Conservation (phyloP, 2,113 vertebrate species). For the Plecotus auritus region DNA sequence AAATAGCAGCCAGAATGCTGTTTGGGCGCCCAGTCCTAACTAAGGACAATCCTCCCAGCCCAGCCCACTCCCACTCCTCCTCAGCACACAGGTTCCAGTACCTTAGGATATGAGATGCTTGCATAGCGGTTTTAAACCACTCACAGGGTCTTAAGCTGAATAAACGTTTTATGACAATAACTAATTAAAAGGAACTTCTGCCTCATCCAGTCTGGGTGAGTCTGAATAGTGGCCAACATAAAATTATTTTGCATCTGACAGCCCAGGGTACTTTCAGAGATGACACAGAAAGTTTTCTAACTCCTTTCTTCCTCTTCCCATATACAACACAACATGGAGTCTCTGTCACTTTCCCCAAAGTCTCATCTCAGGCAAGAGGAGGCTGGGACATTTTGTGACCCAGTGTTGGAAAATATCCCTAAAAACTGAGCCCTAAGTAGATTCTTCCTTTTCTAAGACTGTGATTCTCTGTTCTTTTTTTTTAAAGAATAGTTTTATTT, state of each 20-base stretch:
- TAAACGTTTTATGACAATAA: not conserved
- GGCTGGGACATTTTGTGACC: not conserved
- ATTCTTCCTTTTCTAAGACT: not conserved
- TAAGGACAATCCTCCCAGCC: not conserved
- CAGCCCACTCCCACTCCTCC: too few relatives aligned
- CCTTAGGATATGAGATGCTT: not conserved
- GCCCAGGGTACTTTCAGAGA: not conserved
- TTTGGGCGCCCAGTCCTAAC: not conserved
- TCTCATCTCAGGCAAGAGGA: not conserved
- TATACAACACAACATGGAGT: not conserved
- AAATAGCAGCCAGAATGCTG: not conserved
- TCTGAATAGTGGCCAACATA: not conserved
- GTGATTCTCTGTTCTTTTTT: not conserved
- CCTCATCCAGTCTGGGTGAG: not conserved
- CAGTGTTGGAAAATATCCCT: not conserved
- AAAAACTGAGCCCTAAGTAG: not conserved
- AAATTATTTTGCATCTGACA: not conserved
- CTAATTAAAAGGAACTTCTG: not conserved
- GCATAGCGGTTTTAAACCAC: not conserved
- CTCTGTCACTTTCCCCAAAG: not conserved
- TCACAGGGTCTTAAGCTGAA: not conserved
- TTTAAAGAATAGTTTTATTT: not conserved
- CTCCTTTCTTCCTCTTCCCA: not conserved
- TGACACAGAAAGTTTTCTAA: not conserved
- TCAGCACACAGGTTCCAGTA: not conserved